phyloP scores from a whole-genome alignment of 2,888 invertebrate genomes.

The Fissipunctia ypsillon region DNA sequence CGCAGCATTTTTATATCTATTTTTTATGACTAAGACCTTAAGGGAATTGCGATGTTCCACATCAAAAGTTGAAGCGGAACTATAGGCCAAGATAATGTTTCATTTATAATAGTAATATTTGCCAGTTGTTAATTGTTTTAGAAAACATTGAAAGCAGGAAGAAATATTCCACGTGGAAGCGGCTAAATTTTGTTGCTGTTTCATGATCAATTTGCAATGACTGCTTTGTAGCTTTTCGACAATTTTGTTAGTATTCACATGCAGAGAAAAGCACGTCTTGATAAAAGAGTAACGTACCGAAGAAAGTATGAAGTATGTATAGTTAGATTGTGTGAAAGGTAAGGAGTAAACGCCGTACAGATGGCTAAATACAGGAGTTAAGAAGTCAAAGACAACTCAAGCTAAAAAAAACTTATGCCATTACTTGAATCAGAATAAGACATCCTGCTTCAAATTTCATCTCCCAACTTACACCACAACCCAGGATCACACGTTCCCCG shows the following conservation, averaged over 20 bases:
- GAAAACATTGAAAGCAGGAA: too few species aligned
- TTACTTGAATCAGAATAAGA: neutral
- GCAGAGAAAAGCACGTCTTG: neutral
- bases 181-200: too few species aligned
- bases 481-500: slow-evolving; percentile 37
- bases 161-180: too few species aligned
- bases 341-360: neutral
- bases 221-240: neutral
- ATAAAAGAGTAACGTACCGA: neutral
- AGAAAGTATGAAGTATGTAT: neutral
- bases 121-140: too few species aligned
- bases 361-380: neutral
- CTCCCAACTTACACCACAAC: slow-evolving; percentile 40
- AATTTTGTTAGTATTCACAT: neutral
- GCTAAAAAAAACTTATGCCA: too few species aligned
- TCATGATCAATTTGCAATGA: too few species aligned
- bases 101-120: too few species aligned
- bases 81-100: neutral
- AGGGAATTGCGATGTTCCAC: slow-evolving; percentile 41
- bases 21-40: slow-evolving; percentile 74
- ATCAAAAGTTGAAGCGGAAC: slow-evolving; percentile 11
- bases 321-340: neutral
- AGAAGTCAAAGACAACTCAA: neutral
- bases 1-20: slow-evolving; percentile 76
- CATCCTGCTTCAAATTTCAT: neutral